These are phyloP conservation scores for Galemys pyrenaicus DNA, from an alignment of 2,113 vertebrate species.

Conservation along the genomic window DNA sequence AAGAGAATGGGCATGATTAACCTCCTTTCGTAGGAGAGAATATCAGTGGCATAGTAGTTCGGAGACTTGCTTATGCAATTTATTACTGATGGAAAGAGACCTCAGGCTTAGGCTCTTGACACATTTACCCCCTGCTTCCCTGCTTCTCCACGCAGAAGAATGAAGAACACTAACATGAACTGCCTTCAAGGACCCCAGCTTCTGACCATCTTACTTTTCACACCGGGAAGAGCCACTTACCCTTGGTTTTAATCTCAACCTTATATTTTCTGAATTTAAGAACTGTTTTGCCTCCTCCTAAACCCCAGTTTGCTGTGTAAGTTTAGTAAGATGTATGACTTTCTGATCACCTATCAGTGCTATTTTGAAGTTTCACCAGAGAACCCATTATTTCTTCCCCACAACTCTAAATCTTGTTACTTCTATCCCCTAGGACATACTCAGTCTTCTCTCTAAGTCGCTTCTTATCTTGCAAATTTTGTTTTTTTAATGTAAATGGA, in stretches of 20 bases:
- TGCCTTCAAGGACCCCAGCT: background rate
- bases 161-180: background rate
- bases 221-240: background rate
- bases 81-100: background rate
- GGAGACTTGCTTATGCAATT: background rate
- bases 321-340: background rate
- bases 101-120: background rate
- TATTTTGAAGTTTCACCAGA: background rate
- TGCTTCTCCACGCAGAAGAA: background rate
- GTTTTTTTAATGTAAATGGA: background rate
- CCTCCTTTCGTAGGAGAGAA: background rate
- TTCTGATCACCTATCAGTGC: background rate
- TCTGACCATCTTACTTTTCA: background rate
- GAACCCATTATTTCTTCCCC: background rate
- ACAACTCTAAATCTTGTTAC: background rate
- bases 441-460: background rate
- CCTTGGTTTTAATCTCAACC: background rate
- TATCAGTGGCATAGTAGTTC: background rate
- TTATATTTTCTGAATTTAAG: background rate
- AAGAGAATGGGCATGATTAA: background rate
- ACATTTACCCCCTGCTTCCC: background rate
- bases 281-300: background rate
- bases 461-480: background rate
- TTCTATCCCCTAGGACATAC: background rate
- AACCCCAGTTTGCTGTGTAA: background rate